A percentile compares a stretch with the other conserved stretches of the same genome.
Evolutionary conservation across 2,888 invertebrate species (phyloP).

Genomic region (Patella pellucida): DNA sequence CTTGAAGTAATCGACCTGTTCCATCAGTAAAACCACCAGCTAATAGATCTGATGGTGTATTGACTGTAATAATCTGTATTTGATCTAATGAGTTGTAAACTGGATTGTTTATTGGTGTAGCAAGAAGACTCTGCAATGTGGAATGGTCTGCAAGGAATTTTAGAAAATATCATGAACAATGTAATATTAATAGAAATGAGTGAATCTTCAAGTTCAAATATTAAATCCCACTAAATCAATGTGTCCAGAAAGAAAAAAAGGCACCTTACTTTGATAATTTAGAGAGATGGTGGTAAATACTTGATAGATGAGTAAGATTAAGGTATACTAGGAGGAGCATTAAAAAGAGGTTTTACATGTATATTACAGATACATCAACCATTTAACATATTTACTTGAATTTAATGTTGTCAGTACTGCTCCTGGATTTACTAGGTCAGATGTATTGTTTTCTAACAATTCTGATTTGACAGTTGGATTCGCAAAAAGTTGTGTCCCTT

Average conservation of each 20-base stretch:
- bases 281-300: too few relatives aligned
- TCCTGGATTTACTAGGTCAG: too few relatives aligned
- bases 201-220: slow-evolving; percentile 3
- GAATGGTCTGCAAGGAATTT: slow-evolving; percentile 45
- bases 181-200: slow-evolving; percentile 7
- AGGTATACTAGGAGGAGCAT: too few relatives aligned
- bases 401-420: too few relatives aligned
- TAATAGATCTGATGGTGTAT: slow-evolving; percentile 49
- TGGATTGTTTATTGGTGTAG: slow-evolving; percentile 47
- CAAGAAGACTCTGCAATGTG: slow-evolving; percentile 59
- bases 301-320: too few relatives aligned
- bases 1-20: slow-evolving; percentile 54
- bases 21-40: slow-evolving; percentile 40
- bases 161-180: slow-evolving; percentile 19
- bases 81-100: slow-evolving; percentile 40
- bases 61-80: slow-evolving; percentile 61
- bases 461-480: too few relatives aligned
- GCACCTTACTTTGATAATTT: too few relatives aligned
- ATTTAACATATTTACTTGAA: too few relatives aligned
- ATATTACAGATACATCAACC: too few relatives aligned
- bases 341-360: too few relatives aligned
- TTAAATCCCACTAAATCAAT: not conserved
- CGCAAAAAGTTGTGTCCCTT: not conserved
- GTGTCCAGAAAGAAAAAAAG: too few relatives aligned
- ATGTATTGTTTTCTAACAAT: too few relatives aligned